A percentile compares a stretch with the other conserved stretches of the same genome.
phyloP scores from a whole-genome alignment of 2,888 invertebrate species.

The Leptinotarsa haldemani region DNA sequence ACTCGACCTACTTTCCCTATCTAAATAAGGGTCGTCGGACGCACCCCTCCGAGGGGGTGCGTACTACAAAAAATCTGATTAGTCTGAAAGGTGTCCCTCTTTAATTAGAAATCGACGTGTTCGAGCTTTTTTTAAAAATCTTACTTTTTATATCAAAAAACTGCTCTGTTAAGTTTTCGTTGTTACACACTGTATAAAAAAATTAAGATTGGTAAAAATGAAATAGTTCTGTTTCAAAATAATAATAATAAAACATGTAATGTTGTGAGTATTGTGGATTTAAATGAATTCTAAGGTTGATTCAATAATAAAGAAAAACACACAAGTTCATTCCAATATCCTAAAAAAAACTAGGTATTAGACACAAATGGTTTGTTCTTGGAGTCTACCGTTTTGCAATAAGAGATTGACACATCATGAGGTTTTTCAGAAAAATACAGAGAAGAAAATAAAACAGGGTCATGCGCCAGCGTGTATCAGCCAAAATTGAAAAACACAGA shows the following conservation, averaged over 20 bases:
- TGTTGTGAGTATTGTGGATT: not conserved
- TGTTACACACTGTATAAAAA: too few relatives aligned
- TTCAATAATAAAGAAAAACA: not conserved
- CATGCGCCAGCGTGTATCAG: slow-evolving; percentile 33
- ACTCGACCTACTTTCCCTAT: too few relatives aligned
- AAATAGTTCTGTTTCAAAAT: not conserved
- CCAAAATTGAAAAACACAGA: slow-evolving; percentile 5
- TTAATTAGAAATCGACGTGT: too few relatives aligned
- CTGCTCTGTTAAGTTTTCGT: too few relatives aligned
- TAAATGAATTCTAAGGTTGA: not conserved
- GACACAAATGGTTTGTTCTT: slow-evolving; percentile 5
- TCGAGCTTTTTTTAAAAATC: too few relatives aligned
- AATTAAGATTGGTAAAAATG: slow-evolving; percentile 13
- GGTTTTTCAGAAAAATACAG: not conserved
- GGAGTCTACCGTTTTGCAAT: not conserved
- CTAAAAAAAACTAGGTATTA: not conserved
- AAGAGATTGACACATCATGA: not conserved
- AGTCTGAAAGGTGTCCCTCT: too few relatives aligned
- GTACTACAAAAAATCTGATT: too few relatives aligned
- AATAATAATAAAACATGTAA: not conserved
- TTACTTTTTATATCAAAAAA: too few relatives aligned
- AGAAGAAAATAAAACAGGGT: slow-evolving; percentile 27
- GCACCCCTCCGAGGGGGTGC: too few relatives aligned
- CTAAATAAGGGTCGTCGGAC: too few relatives aligned
- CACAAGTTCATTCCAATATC: not conserved